These are phyloP conservation scores for Stegophylla sp. DNA, from an alignment of 2,888 invertebrate species.

Conservation along the genomic window DNA sequence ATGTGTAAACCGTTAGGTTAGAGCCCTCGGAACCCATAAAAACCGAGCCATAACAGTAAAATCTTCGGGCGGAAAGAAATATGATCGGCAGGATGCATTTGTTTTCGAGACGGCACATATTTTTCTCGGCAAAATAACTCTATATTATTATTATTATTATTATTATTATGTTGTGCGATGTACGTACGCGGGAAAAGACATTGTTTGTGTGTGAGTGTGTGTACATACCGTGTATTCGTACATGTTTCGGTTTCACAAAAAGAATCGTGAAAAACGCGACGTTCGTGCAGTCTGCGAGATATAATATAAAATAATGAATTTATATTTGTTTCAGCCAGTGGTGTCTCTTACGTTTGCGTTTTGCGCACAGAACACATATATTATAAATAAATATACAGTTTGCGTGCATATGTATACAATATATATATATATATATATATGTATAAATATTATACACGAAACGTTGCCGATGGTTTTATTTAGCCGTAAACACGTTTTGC, in stretches of 20 bases:
- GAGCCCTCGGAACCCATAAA: constrained; percentile 46
- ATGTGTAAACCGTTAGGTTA: constrained; percentile 47
- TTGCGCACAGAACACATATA: not conserved
- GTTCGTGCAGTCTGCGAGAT: not conserved
- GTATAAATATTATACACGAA: not conserved
- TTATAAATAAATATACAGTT: too few relatives aligned
- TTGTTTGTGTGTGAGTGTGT: not conserved
- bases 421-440: not conserved
- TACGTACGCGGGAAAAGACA: not conserved
- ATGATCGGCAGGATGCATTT: constrained; percentile 27
- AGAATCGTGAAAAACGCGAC: constrained; percentile 5
- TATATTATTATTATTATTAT: too few relatives aligned
- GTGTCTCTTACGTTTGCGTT: not conserved
- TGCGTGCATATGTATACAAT: too few relatives aligned
- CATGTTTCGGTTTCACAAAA: not conserved
- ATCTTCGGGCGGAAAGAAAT: constrained; percentile 42
- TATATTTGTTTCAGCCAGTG: not conserved
- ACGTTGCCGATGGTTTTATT: not conserved
- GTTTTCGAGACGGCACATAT: constrained; percentile 24
- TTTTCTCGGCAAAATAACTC: constrained; percentile 2
- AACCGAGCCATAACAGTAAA: constrained; percentile 45
- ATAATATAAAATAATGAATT: constrained; percentile 8
- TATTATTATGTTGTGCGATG: not conserved
- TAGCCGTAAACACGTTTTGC: constrained; percentile 2
- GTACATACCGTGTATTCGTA: too few relatives aligned